Percentiles rank a stretch among this genome's conserved stretches.
These are phyloP conservation scores for Colossoma macropomum DNA, from an alignment of 2,113 vertebrate genomes.

Conservation along the genomic window DNA sequence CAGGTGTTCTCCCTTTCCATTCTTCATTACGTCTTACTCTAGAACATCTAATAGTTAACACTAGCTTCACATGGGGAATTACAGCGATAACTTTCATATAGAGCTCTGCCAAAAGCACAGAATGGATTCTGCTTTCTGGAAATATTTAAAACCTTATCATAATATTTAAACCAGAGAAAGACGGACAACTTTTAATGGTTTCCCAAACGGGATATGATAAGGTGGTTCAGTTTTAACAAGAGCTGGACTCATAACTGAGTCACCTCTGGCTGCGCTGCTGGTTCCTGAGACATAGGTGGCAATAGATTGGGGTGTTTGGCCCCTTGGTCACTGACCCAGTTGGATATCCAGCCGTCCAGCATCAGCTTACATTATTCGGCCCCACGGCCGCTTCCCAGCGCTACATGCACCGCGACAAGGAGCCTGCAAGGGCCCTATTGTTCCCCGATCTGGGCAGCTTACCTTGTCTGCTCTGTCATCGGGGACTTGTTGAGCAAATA, in stretches of 20 bases:
- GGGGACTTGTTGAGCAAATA: conserved; percentile 62
- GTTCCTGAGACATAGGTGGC: conserved; percentile 28
- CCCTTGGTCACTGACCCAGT: conserved; percentile 50
- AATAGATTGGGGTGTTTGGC: conserved; percentile 17
- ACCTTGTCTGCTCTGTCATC: conserved; percentile 61
- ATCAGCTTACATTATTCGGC: conserved; percentile 46
- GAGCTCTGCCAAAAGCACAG: background rate
- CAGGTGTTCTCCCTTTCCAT: too few relatives aligned
- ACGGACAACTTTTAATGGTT: background rate
- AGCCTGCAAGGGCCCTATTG: conserved; percentile 60
- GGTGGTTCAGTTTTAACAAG: conserved; percentile 29
- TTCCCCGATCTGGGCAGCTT: conserved; percentile 51
- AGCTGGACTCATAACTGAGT: conserved; percentile 28
- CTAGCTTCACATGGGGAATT: too few relatives aligned
- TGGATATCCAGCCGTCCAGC: conserved; percentile 46
- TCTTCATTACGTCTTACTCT: too few relatives aligned
- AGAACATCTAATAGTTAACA: too few relatives aligned
- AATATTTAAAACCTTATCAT: background rate
- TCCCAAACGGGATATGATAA: conserved; percentile 17
- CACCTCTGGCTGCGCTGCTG: conserved; percentile 21
- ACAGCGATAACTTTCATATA: background rate
- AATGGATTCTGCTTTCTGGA: background rate
- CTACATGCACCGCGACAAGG: conserved; percentile 46
- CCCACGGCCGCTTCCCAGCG: conserved; percentile 48
- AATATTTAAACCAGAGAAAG: conserved; percentile 12